phyloP scores from a whole-genome alignment of 2,113 vertebrate genomes.

The Sorex araneus region DNA sequence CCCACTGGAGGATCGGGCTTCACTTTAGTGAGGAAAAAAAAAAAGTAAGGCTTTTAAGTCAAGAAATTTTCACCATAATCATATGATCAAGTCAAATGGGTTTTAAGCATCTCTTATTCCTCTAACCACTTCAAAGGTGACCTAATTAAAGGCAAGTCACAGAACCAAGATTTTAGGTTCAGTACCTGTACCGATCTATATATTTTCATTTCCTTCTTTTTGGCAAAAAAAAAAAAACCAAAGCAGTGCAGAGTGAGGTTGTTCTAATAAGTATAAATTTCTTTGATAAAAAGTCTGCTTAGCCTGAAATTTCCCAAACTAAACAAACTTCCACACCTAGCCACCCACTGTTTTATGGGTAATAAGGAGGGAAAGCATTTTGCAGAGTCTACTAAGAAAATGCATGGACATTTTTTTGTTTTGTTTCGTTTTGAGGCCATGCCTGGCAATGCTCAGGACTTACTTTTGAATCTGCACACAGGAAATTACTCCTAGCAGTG shows the following conservation, averaged over 20 bases:
- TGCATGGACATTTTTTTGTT: neutral
- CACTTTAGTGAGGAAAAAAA: constrained; percentile 86
- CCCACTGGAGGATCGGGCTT: constrained; percentile 92
- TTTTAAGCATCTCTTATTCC: neutral
- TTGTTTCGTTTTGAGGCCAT: too few species aligned
- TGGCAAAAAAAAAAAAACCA: neutral
- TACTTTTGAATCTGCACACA: too few species aligned
- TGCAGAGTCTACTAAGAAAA: constrained; percentile 44
- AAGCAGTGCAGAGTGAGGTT: neutral
- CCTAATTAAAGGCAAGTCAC: neutral
- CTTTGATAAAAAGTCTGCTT: neutral
- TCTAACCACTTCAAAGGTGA: constrained; percentile 17
- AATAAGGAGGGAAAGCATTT: neutral
- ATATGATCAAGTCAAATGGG: constrained; percentile 17
- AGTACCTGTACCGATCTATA: neutral
- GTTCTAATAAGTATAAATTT: constrained; percentile 45
- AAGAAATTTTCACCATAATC: constrained; percentile 24
- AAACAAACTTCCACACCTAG: neutral
- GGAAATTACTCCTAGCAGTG: too few species aligned
- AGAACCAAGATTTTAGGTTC: constrained; percentile 1
- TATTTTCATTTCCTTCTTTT: constrained; percentile 27
- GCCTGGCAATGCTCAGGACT: too few species aligned
- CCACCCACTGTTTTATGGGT: neutral
- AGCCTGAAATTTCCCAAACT: constrained; percentile 18
- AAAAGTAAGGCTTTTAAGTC: constrained; percentile 39